Base-by-base conservation (phyloP, 2,888 invertebrate genomes). In the Gymnoscelis rufifasciata region DNA sequence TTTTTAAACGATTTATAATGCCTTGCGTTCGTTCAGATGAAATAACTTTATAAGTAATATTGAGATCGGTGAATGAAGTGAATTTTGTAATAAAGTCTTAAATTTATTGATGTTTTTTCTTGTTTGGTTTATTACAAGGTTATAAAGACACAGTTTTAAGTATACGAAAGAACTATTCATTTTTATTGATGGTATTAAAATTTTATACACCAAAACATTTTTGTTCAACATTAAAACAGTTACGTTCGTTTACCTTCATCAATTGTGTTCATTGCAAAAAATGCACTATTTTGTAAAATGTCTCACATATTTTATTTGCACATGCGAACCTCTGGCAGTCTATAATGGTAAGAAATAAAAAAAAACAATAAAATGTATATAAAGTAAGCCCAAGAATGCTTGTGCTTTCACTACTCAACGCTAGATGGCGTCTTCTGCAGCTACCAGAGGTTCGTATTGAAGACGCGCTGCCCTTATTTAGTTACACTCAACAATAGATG, bases 281-380 rank as follows among this genome's bases (percentile, higher is more conserved):
- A n/a, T 14, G n/a, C 12, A 28, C 28, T 49, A 35, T 47, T 15
- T 42, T 45, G 26, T 7, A 11, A 43, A 12, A 45, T 50, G 19
- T 41, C 39, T 80, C 63, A 79, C 68, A 63, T 63, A 66, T 66
- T 78, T 80, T 87, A 76, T 86, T 71, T 86, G 78, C 83, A 73
- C 86, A 86, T 84, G 87, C 87, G 71, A 69, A 59, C 83, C 71
- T 74, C 71, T 80, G 80, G 78, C 83, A 87, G 86, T 82, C 82
- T 66, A 71, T 78, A 52, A 72, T 83, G 87, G 87, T 87, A 83
- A 87, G 87, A 19, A 61, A 63, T 6, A 37, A 51, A 60, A 52
- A 36, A 49, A 37, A 52, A 30, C 47, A 37, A 47, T 41, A 40
- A 24, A 37, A 39, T 38, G 43, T 52, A 49, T 57, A 60, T 63